Evolutionary conservation across 2,888 invertebrate genomes (phyloP), one percentile per base, ranked within the genome.

Genomic region (Melanophora roralis): DNA sequence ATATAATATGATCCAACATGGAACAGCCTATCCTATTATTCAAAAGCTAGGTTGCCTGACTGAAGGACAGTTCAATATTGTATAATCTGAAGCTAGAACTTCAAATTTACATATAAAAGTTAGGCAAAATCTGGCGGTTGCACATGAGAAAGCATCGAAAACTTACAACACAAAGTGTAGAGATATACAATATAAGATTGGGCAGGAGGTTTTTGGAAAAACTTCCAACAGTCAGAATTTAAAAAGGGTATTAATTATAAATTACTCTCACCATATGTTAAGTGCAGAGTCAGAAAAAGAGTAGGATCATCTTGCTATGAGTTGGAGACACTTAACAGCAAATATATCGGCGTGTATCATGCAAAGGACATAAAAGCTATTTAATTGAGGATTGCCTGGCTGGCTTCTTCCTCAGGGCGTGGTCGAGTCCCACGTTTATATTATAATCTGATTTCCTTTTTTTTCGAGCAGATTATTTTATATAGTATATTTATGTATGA

Each of bases 211-310:
- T 64, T 19, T 21, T 2, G 62, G 19, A 64, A 49, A 49, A 49
- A 9, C 11, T 49, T 51, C 16, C 65, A 67, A 12, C 64, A 67
- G 12, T 53, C 51, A 3, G 65, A 67, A 11, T 53, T 64, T 19
- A 64, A 53, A 21, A 67, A 67, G 12, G 53, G 40, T 11, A 67
- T 67, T 11, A 67, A 67, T 7, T 11, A 27, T 9, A 51, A 67
- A 43, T 51, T 67, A 7, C 21, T 64, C 12, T 27, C 53, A 23
- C 65, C 43, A 2, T 67, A 67, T 16, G 1, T 40, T 16, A 67
- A 67, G 27, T 67, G 65, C 16, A 38, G 40, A 38, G 27, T 53
- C 6, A 38, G 19, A 23, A 51, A 43, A 64, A 67, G 32, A 21
- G 23, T 67, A 27, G 65, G 53, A 5, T 53, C 65, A 11, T 67